Conservation (phyloP, 2,888 invertebrate species). For the Cheilosia pagana region DNA sequence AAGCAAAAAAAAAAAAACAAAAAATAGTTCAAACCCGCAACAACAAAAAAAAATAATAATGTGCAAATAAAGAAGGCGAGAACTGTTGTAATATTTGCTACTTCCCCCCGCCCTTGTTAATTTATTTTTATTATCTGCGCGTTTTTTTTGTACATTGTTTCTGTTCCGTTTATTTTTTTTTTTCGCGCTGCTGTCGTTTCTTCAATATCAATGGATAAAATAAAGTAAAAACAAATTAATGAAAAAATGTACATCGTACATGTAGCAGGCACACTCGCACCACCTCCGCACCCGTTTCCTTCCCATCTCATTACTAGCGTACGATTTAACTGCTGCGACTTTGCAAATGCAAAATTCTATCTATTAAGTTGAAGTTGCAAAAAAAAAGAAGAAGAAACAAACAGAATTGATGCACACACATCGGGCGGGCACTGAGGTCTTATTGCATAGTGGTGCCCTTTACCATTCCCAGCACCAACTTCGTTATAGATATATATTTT, state of each 20-base stretch:
- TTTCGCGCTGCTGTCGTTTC: neutral
- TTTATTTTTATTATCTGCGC: constrained; percentile 30
- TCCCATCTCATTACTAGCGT: constrained; percentile 28
- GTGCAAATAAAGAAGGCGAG: constrained; percentile 45
- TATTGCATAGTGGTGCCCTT: constrained; percentile 31
- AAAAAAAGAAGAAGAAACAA: constrained; percentile 14
- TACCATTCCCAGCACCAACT: constrained; percentile 22
- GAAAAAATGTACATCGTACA: constrained; percentile 1
- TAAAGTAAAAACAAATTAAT: neutral
- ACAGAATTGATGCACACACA: constrained; percentile 40
- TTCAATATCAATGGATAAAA: constrained; percentile 20
- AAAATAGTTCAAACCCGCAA: constrained; percentile 2
- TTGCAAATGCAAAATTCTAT: constrained; percentile 44
- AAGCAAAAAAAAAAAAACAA: constrained; percentile 22
- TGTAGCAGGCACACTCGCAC: constrained; percentile 5
- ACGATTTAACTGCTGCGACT: constrained; percentile 47
- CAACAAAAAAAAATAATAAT: constrained; percentile 20
- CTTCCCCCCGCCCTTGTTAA: constrained; percentile 9
- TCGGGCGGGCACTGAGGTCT: constrained; percentile 42
- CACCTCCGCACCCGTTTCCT: constrained; percentile 10
- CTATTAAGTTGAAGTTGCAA: constrained; percentile 42
- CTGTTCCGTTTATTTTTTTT: neutral
- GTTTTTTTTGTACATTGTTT: constrained; percentile 13
- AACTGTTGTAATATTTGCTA: constrained; percentile 42
- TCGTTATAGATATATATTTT: neutral